Percentiles rank a stretch among this genome's conserved stretches.
Conservation (phyloP, 1,140 invertebrate genomes). For the Leptestheria dahalacensis region DNA sequence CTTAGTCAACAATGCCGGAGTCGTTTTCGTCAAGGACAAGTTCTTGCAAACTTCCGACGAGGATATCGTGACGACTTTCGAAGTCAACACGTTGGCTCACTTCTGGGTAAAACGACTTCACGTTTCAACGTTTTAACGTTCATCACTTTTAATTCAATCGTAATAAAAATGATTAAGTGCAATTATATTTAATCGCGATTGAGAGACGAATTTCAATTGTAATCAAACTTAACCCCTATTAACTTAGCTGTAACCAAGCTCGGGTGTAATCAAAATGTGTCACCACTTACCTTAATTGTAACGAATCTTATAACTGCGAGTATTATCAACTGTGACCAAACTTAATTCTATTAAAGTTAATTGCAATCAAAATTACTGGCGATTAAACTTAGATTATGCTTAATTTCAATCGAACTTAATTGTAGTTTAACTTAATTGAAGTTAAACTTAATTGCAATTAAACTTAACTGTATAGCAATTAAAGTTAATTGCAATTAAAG, state of each 20-base stretch:
- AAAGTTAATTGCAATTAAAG: conserved; percentile 68
- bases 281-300: too few relatives aligned
- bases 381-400: conserved; percentile 16
- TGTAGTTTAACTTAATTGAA: conserved; percentile 75
- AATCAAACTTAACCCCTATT: too few relatives aligned
- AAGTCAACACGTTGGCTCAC: conserved; percentile 45
- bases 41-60: conserved; percentile 69
- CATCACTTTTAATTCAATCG: conserved; percentile 40
- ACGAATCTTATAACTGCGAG: too few relatives aligned
- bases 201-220: too few relatives aligned
- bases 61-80: conserved; percentile 42
- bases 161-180: not conserved
- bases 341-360: conserved; percentile 41
- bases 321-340: too few relatives aligned
- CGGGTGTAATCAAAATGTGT: too few relatives aligned
- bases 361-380: not conserved
- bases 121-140: conserved; percentile 45
- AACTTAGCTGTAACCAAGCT: too few relatives aligned
- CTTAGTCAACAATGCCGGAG: conserved; percentile 86
- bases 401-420: conserved; percentile 50
- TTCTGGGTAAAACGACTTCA: conserved; percentile 52
- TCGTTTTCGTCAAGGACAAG: conserved; percentile 68
- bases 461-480: conserved; percentile 85
- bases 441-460: conserved; percentile 85
- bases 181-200: too few relatives aligned